phyloP scores from a whole-genome alignment of 2,113 vertebrate species.

The Phyllostomus hastatus region DNA sequence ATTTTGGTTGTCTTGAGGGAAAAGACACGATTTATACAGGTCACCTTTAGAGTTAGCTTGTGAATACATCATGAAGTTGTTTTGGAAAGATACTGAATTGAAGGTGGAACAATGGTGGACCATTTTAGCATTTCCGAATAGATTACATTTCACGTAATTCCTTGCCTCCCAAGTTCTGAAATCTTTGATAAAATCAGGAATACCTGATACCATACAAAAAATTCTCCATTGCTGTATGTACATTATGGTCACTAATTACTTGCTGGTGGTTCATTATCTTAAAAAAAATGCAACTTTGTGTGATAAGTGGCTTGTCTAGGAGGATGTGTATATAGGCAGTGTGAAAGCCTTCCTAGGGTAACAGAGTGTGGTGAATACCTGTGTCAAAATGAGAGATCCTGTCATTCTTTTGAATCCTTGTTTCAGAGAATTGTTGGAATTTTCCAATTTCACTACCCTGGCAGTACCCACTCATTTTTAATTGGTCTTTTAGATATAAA shows the following conservation, averaged over 20 bases:
- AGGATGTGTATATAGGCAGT: not conserved
- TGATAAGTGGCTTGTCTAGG: not conserved
- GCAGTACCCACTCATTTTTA: not conserved
- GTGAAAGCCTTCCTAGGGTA: not conserved
- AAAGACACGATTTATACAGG: not conserved
- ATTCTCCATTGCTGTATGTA: not conserved
- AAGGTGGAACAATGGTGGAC: not conserved
- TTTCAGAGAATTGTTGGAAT: conserved; percentile 33
- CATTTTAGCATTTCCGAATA: conserved; percentile 3
- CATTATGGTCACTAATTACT: not conserved
- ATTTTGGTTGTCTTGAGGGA: not conserved
- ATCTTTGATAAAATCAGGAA: not conserved
- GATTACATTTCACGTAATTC: not conserved
- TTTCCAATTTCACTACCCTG: not conserved
- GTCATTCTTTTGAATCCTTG: not conserved
- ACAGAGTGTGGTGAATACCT: not conserved
- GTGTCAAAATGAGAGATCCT: not conserved
- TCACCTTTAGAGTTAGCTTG: not conserved
- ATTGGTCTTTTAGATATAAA: conserved; percentile 16
- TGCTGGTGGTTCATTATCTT: conserved; percentile 12
- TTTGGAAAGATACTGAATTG: not conserved
- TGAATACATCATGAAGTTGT: conserved; percentile 9
- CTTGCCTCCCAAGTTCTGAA: not conserved
- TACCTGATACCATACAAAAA: not conserved
- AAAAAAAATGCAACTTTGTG: not conserved